A percentile compares a stretch with the other conserved stretches of the same genome.
Conservation (phyloP, 2,888 invertebrate genomes). For the Hoplodrina ambigua region DNA sequence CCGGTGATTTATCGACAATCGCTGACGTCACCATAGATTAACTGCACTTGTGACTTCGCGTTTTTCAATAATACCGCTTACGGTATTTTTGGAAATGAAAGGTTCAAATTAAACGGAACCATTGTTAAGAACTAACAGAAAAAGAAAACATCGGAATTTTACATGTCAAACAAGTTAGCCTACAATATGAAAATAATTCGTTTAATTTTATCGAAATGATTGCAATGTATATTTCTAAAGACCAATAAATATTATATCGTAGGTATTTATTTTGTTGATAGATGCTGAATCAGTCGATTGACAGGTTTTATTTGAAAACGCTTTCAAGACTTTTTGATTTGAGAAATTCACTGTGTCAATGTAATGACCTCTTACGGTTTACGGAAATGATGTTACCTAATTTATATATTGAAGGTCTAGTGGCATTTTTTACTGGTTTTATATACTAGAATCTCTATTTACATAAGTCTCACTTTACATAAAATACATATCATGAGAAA, state of each 20-base stretch:
- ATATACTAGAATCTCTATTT: slow-evolving; percentile 8
- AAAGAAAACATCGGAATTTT: slow-evolving; percentile 22
- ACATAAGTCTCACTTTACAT: slow-evolving; percentile 41
- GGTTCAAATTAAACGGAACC: slow-evolving; percentile 54
- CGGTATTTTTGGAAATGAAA: slow-evolving; percentile 57
- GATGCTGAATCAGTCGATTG: slow-evolving; percentile 8
- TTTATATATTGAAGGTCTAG: slow-evolving; percentile 48
- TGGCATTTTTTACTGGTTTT: slow-evolving; percentile 43
- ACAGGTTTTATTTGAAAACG: slow-evolving; percentile 36
- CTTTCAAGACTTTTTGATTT: slow-evolving; percentile 9
- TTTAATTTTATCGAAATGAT: slow-evolving; percentile 3
- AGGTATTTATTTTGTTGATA: slow-evolving; percentile 31
- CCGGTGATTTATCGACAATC: slow-evolving; percentile 63
- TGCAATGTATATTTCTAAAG: slow-evolving; percentile 9
- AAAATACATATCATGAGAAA: slow-evolving; percentile 41
- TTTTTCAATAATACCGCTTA: slow-evolving; percentile 56
- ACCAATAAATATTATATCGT: slow-evolving; percentile 7
- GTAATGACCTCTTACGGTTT: slow-evolving; percentile 16
- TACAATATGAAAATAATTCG: slow-evolving; percentile 32
- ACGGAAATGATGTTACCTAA: slow-evolving; percentile 40
- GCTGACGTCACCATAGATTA: slow-evolving; percentile 59
- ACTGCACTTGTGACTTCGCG: slow-evolving; percentile 60
- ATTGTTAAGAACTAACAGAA: slow-evolving; percentile 42
- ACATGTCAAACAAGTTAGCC: slow-evolving; percentile 35
- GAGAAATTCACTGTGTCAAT: slow-evolving; percentile 32